Evolutionary conservation across 2,888 invertebrate species (phyloP).

Genomic region (Entomobrya multifasciata): DNA sequence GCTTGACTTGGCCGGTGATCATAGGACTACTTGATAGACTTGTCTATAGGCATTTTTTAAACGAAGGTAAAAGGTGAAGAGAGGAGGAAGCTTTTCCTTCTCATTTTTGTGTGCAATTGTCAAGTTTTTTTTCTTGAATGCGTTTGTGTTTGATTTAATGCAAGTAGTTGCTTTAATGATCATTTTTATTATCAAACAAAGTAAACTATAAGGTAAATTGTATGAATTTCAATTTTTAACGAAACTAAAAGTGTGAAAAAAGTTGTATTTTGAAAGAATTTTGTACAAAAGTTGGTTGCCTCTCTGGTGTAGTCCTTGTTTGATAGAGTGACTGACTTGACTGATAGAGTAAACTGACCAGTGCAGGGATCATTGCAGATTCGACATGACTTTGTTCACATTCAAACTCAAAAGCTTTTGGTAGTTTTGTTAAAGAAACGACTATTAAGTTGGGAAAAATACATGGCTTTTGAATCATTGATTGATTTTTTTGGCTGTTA

Average conservation of each 20-base stretch:
- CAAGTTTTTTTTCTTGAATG: no score
- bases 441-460: no score
- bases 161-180: neutral
- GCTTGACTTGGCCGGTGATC: slow-evolving; percentile 11
- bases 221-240: neutral
- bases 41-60: neutral
- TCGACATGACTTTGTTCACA: neutral
- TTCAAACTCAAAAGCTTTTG: no score
- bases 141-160: neutral
- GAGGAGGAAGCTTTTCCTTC: no score
- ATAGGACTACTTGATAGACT: neutral
- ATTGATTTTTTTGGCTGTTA: no score
- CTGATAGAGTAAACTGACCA: neutral
- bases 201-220: no score
- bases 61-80: no score
- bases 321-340: neutral
- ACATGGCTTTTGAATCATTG: no score
- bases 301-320: neutral
- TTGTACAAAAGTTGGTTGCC: neutral
- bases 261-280: neutral
- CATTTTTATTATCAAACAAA: neutral
- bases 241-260: neutral
- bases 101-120: no score
- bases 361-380: neutral
- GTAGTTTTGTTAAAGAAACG: no score